phyloP scores from a whole-genome alignment of 2,797 vertebrate species.

The Protonibea diacanthus region DNA sequence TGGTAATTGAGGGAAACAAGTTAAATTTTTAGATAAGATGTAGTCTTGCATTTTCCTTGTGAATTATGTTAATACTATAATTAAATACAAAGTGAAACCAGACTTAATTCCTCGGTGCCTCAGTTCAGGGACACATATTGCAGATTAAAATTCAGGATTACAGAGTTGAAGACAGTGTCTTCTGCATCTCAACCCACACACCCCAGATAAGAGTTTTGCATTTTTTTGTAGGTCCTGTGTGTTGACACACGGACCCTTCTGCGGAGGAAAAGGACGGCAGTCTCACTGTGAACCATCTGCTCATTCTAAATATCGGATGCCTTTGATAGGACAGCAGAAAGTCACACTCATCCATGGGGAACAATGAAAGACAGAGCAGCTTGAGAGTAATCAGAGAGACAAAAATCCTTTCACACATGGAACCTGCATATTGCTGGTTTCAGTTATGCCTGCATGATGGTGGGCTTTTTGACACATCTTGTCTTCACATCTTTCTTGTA shows the following conservation, averaged over 20 bases:
- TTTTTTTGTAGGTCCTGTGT: slow-evolving; percentile 2
- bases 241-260: slow-evolving; percentile 47
- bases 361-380: slow-evolving; percentile 54
- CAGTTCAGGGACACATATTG: neutral
- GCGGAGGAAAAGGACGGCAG: slow-evolving; percentile 40
- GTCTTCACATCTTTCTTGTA: slow-evolving; percentile 23
- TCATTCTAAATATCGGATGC: slow-evolving; percentile 52
- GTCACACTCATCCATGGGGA: slow-evolving; percentile 58
- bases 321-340: slow-evolving; percentile 57
- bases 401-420: slow-evolving; percentile 28
- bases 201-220: neutral
- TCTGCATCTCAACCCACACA: neutral
- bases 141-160: neutral
- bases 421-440: slow-evolving; percentile 27
- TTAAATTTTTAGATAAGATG: neutral
- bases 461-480: slow-evolving; percentile 12
- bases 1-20: neutral
- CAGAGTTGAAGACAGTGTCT: neutral
- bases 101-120: neutral
- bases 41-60: neutral
- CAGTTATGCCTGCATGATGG: slow-evolving; percentile 16
- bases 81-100: neutral
- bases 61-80: neutral
- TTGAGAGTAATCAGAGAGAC: slow-evolving; percentile 41
- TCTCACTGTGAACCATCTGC: slow-evolving; percentile 70